A percentile compares a stretch with the other conserved stretches of the same genome.
These are phyloP conservation scores for Rhogogaster chlorosoma DNA, from an alignment of 2,888 invertebrate genomes.

Conservation along the genomic window DNA sequence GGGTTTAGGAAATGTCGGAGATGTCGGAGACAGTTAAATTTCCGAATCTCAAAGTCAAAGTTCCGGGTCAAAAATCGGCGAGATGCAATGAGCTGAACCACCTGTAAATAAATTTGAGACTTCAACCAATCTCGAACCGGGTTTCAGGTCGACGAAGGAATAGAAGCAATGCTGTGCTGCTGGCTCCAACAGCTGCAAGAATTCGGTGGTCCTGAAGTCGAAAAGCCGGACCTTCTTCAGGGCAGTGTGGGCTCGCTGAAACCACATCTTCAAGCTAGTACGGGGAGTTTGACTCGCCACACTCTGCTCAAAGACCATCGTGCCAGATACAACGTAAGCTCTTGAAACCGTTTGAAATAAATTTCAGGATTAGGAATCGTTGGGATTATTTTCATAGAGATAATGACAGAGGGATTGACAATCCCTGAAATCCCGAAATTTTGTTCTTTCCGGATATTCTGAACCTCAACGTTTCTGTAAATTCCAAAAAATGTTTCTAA, in stretches of 20 bases:
- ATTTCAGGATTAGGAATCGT: neutral
- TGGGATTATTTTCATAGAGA: neutral
- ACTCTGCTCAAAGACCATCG: conserved; percentile 85
- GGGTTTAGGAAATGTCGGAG: neutral
- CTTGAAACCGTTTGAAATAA: neutral
- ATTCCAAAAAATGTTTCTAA: too few species aligned
- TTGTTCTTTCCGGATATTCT: too few species aligned
- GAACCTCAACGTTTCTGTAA: too few species aligned
- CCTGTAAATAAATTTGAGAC: neutral
- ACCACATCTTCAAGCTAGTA: conserved; percentile 73
- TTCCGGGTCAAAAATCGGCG: neutral
- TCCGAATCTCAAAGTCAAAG: neutral
- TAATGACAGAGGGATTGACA: neutral
- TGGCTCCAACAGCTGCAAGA: conserved; percentile 92
- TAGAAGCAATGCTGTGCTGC: conserved; percentile 92
- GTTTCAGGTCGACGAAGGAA: conserved; percentile 87
- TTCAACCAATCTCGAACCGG: neutral
- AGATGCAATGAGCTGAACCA: neutral
- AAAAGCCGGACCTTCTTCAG: conserved; percentile 91
- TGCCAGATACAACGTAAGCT: conserved; percentile 90
- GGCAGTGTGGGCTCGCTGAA: conserved; percentile 85
- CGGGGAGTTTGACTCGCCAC: conserved; percentile 81
- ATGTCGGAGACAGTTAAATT: neutral
- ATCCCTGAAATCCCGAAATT: neutral
- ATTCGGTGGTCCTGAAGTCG: conserved; percentile 90